These are phyloP conservation scores for Morpho deidamia DNA, from an alignment of 2,888 invertebrate genomes.

Conservation along the genomic window DNA sequence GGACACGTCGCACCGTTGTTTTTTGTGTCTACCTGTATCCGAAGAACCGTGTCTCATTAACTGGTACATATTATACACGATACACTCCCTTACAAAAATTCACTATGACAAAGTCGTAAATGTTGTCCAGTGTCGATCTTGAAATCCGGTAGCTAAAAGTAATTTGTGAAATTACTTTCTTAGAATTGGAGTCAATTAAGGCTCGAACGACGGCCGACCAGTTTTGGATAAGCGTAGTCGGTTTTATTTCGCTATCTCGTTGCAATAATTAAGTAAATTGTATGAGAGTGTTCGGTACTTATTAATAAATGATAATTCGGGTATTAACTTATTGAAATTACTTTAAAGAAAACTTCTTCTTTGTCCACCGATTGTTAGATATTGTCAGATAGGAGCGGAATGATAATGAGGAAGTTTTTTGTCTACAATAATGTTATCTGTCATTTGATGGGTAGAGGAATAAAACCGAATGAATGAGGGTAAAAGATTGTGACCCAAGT, in stretches of 20 bases:
- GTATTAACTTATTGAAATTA: too few relatives aligned
- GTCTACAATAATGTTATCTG: too few relatives aligned
- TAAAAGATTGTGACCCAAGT: too few relatives aligned
- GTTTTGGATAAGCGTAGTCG: conserved; percentile 27
- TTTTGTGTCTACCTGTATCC: conserved; percentile 48
- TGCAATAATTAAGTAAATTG: conserved; percentile 28
- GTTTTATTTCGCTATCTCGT: conserved; percentile 23
- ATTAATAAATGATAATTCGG: neutral
- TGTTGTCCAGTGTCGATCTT: conserved; percentile 52
- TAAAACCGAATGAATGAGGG: too few relatives aligned
- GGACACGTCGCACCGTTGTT: conserved; percentile 37
- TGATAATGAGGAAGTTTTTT: too few relatives aligned
- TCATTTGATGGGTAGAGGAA: too few relatives aligned
- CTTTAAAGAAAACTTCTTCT: too few relatives aligned
- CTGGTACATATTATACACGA: neutral
- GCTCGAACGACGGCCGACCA: conserved; percentile 30
- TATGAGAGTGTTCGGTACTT: conserved; percentile 1
- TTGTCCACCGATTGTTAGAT: too few relatives aligned
- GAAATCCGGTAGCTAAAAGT: conserved; percentile 74
- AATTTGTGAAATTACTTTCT: conserved; percentile 79
- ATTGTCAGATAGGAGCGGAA: too few relatives aligned
- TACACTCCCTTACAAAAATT: conserved; percentile 6
- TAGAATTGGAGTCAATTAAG: conserved; percentile 75
- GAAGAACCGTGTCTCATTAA: conserved; percentile 48
- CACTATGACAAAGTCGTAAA: conserved; percentile 45